Conservation (phyloP, 1,140 invertebrate genomes). For the Asbolus verrucosus region DNA sequence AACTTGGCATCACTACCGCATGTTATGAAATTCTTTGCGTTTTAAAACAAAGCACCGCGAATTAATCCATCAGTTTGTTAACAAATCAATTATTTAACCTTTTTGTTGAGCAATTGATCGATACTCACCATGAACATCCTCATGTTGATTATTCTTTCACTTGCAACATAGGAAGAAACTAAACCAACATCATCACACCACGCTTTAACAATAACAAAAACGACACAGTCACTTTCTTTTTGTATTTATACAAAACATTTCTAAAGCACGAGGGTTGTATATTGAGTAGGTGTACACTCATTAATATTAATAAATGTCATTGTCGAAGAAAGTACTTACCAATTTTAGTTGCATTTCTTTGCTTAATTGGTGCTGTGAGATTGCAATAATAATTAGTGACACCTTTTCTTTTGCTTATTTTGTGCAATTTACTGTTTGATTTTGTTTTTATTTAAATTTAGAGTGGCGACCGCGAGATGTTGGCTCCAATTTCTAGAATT, state of each 20-base stretch:
- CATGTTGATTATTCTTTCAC: conserved; percentile 24
- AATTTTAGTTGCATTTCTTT: conserved; percentile 55
- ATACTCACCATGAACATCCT: conserved; percentile 26
- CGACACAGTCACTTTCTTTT: conserved; percentile 59
- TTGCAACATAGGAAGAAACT: conserved; percentile 42
- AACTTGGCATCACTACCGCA: conserved; percentile 4
- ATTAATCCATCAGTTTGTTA: conserved; percentile 36
- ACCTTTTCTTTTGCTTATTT: conserved; percentile 32
- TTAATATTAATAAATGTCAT: conserved; percentile 46
- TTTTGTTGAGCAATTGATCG: conserved; percentile 12
- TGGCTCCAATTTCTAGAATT: conserved; percentile 12
- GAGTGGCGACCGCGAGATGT: conserved; percentile 17
- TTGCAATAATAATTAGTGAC: conserved; percentile 43
- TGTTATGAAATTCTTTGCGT: conserved; percentile 4
- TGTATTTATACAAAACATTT: conserved; percentile 58
- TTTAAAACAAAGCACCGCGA: conserved; percentile 27
- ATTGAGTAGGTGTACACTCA: conserved; percentile 39
- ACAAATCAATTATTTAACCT: conserved; percentile 25
- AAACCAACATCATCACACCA: conserved; percentile 54
- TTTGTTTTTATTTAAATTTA: conserved; percentile 34
- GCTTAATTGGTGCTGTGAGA: conserved; percentile 40
- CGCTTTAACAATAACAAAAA: conserved; percentile 50
- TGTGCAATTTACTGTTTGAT: conserved; percentile 15
- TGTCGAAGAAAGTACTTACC: conserved; percentile 55
- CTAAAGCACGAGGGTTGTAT: conserved; percentile 46